Evolutionary conservation across 1,140 invertebrate genomes (phyloP), one percentile per base, ranked within the genome.

Genomic region (Colletes latitarsis): DNA sequence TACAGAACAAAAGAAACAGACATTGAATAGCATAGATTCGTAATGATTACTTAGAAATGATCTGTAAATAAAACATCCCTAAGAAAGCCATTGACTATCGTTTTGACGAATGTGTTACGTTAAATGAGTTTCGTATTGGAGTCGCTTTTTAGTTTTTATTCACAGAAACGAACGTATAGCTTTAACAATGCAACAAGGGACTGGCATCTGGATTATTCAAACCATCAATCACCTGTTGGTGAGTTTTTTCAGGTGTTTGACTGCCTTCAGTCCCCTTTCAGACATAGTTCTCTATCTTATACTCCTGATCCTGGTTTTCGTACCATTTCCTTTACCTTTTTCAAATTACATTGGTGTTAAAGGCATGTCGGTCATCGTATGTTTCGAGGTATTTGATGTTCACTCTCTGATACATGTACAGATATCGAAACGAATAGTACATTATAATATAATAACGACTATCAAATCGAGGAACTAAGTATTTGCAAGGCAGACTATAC

Each of bases 91-190:
- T 87, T 87, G 85, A 84, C 85, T 83, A 86, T 81, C 53, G 76
- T 73, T 66, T 83, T 81, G 68, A 83, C 41, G 46, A 86, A 70
- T 80, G 62, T 81, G 69, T 86, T 87, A 79, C 80, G 64, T 77
- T 30, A 49, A 80, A 71, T 43, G 62, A 76, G 53, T 82, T 87
- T 87, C 74, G 62, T 82, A 78, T 63, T n/a, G 60, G 53, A 87
- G 82, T 72, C 76, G 68, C n/a, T 69, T 83, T 83, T 87, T 87
- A 83, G 82, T 82, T 87, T 83, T 81, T 78, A 79, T 82, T 83
- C 78, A 70, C 82, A 84, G 55, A 81, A 77, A 81, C 60, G 78
- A 77, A 77, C 64, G 63, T 81, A 57, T 83, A 81, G 77, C 81
- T 83, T 83, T 85, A 83, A 87, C 77, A 30, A 87, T 77, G 70